Conservation (phyloP, 2,113 vertebrate genomes). For the Rhadina sibilatrix region DNA sequence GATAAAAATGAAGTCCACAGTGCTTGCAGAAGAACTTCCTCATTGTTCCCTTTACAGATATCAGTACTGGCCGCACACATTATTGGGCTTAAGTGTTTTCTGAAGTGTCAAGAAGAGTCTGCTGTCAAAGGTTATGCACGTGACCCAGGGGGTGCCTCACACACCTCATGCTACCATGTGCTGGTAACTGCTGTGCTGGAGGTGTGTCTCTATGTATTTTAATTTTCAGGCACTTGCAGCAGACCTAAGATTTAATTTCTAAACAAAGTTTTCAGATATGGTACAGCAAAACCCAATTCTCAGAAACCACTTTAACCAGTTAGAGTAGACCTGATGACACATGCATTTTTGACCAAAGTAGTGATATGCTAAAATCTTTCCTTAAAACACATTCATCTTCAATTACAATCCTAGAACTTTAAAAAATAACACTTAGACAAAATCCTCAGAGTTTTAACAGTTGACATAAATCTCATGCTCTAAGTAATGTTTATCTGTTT, state of each 20-base stretch:
- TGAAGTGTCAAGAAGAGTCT: background rate
- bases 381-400: background rate
- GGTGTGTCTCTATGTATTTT: accelerated
- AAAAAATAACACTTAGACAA: background rate
- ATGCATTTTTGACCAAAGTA: background rate
- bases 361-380: background rate
- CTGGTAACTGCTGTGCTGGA: background rate
- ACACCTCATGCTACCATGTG: background rate
- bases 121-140: background rate
- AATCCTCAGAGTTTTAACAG: background rate
- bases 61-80: background rate
- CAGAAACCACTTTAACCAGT: background rate
- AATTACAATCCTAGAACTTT: background rate
- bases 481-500: background rate
- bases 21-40: background rate
- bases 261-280: background rate
- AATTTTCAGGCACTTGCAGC: background rate
- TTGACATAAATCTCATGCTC: background rate
- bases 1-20: background rate
- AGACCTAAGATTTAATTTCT: background rate
- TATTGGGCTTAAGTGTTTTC: background rate
- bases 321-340: background rate
- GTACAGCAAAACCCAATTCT: background rate
- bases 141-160: background rate
- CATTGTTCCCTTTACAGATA: background rate